A percentile compares a stretch with the other conserved stretches of the same genome.
phyloP scores from a whole-genome alignment of 2,113 vertebrate genomes.

The Apistogramma diplotaenia region DNA sequence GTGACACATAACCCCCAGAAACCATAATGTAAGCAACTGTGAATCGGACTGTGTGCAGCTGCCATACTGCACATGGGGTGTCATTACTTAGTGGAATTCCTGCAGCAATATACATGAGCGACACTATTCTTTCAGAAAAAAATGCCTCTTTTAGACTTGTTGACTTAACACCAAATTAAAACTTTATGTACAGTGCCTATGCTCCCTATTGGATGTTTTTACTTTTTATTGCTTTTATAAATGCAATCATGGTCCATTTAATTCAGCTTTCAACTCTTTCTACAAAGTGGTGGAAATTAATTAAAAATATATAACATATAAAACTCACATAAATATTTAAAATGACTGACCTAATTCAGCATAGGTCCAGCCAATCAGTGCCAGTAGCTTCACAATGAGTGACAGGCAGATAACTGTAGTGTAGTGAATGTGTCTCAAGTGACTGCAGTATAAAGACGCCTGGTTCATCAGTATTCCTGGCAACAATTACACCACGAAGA shows the following conservation, averaged over 20 bases:
- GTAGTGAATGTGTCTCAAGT: background rate
- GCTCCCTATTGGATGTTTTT: background rate
- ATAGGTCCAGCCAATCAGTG: background rate
- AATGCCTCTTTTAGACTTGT: background rate
- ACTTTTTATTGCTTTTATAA: too few species aligned
- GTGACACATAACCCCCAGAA: constrained; percentile 16
- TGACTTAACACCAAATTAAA: background rate
- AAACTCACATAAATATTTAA: background rate
- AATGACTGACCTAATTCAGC: background rate
- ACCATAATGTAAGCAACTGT: constrained; percentile 25
- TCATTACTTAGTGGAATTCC: constrained; percentile 48
- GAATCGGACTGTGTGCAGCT: constrained; percentile 23
- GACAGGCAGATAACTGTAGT: background rate
- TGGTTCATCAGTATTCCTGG: background rate
- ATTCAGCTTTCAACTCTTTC: background rate
- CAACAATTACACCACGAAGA: background rate
- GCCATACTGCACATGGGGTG: constrained; percentile 34
- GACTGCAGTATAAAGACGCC: background rate
- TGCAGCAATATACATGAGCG: constrained; percentile 7
- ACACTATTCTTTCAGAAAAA: constrained; percentile 11
- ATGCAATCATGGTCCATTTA: background rate
- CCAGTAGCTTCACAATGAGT: background rate
- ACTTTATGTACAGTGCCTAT: background rate
- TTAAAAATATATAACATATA: background rate
- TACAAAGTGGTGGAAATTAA: background rate